phyloP scores from a whole-genome alignment of 2,888 invertebrate genomes.

The Orgyia antiqua region DNA sequence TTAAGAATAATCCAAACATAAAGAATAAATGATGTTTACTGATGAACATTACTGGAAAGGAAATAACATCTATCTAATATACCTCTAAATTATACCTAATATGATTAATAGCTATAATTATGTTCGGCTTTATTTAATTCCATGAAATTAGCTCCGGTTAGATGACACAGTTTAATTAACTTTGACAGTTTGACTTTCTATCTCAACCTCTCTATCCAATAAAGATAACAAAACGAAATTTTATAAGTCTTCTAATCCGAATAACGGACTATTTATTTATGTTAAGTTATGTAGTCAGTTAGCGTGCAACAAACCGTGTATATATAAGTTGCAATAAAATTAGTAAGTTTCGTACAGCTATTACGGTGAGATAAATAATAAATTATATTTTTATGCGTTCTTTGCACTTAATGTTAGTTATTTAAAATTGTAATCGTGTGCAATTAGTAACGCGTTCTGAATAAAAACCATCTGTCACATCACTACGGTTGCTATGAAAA shows the following conservation, averaged over 20 bases:
- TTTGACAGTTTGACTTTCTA: too few species aligned
- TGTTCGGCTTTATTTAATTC: too few species aligned
- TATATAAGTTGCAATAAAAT: slow-evolving; percentile 16
- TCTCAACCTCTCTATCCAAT: too few species aligned
- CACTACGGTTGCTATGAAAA: not conserved
- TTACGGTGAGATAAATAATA: not conserved
- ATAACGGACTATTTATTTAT: not conserved
- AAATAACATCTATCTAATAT: too few species aligned
- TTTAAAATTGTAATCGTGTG: slow-evolving; percentile 19
- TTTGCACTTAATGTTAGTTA: slow-evolving; percentile 17
- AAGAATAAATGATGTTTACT: too few species aligned
- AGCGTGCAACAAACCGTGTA: slow-evolving; percentile 14
- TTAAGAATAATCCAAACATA: too few species aligned
- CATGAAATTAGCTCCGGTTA: too few species aligned
- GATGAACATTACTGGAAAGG: too few species aligned
- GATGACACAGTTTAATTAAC: too few species aligned
- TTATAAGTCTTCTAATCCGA: not conserved
- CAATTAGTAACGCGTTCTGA: slow-evolving; percentile 24
- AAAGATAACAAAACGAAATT: not conserved
- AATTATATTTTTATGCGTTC: slow-evolving; percentile 20
- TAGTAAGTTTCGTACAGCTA: not conserved
- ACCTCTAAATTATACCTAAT: too few species aligned
- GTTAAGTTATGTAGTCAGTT: slow-evolving; percentile 3
- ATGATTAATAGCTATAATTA: too few species aligned
- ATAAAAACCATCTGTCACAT: slow-evolving; percentile 19